Evolutionary conservation across 2,113 vertebrate genomes (phyloP).

Genomic region (Odontophorus gujanensis): DNA sequence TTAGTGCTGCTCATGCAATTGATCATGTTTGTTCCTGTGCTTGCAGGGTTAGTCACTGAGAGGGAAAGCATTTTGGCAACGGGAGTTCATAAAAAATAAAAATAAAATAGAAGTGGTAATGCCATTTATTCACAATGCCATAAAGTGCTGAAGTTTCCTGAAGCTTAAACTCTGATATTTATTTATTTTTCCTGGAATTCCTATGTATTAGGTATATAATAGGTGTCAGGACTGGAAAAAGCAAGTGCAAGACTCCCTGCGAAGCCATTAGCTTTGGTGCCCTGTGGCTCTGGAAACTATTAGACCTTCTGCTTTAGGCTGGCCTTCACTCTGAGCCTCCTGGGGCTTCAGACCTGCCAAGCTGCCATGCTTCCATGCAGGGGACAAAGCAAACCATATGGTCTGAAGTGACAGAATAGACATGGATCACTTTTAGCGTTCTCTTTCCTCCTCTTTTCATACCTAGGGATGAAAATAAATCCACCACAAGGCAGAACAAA

Average conservation of each 20-base stretch:
- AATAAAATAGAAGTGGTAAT: not conserved
- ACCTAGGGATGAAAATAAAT: not conserved
- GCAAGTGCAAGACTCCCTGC: not conserved
- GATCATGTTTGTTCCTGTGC: conserved; percentile 62
- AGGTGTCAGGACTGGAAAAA: not conserved
- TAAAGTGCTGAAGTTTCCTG: not conserved
- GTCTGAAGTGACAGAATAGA: not conserved
- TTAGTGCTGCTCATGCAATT: conserved; percentile 58
- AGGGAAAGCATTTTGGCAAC: not conserved
- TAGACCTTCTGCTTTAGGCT: not conserved
- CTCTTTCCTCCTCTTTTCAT: not conserved
- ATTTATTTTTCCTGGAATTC: not conserved
- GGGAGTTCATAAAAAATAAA: conserved; percentile 32
- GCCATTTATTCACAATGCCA: not conserved
- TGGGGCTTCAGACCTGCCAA: not conserved
- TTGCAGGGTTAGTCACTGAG: not conserved
- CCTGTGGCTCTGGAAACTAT: not conserved
- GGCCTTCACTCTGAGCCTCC: fast-evolving
- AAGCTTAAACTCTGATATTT: not conserved
- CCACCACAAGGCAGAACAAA: not conserved
- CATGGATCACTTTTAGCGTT: not conserved
- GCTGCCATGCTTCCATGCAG: not conserved
- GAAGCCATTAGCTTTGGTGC: not conserved
- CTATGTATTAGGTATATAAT: not conserved
- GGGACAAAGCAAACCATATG: not conserved